Evolutionary conservation across 2,113 vertebrate species (phyloP), one percentile per base, ranked within the genome.

Genomic region (Lepus europaeus): DNA sequence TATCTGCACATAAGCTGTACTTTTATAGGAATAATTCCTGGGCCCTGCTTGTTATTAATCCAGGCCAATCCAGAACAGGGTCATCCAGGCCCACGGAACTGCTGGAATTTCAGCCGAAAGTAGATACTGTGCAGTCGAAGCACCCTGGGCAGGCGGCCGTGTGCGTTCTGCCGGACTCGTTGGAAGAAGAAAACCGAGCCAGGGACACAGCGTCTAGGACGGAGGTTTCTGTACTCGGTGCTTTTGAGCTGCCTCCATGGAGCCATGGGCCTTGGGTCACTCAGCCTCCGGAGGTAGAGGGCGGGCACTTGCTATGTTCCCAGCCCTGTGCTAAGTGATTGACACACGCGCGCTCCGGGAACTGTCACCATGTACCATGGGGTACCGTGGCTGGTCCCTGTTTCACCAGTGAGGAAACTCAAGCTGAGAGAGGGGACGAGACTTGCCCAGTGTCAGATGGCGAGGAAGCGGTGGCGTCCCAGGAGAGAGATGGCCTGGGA

Each of bases 1-100:
- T 87, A 53, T 88, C 86, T 95, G 78, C 70, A 61, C 61, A 77
- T 86, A 85, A 86, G 86, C 49, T 39, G 77, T 51, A 74, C 94
- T 74, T 96, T 82, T 84, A 92, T 76, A 93, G 87, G 82, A 82
- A 83, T 95, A 95, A 93, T 80, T 83, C 70, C 83, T 64, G 53
- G 53, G 25, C 64, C 56, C 74, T 87, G 14, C 85, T 94, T 96
- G 82, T 85, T 63, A 87, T 89, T 88, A 93, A 92, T 84, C 89
- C 74, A 45, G 90, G 68, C n/a, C 89, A 74, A 87, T 91, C 45
- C 92, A 80, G 94, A 89, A 88, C 78, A 89, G 86, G 82, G 91
- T 92, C 89, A 76, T 36, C 0, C 2, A 96, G 90, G 95, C 68
- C 92, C 64, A 66, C 0, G 17, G 59, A 86, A 86, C 39, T 85